Percentiles rank a stretch among this genome's conserved stretches.
These are phyloP conservation scores for Cheiracanthium punctorium DNA, from an alignment of 2,888 invertebrate species.

Conservation along the genomic window DNA sequence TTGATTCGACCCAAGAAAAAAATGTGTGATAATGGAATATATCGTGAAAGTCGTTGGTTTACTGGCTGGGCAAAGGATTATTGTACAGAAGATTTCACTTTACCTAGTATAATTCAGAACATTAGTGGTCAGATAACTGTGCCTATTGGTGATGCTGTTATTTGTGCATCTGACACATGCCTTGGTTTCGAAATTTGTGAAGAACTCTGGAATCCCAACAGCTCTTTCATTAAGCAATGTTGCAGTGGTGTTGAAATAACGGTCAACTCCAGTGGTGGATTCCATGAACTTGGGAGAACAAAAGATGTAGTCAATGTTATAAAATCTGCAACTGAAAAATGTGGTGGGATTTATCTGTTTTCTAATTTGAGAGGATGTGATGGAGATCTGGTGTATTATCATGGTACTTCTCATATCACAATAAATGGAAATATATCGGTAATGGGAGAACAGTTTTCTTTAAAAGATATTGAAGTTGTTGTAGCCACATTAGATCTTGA, in stretches of 20 bases:
- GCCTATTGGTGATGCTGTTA: slow-evolving; percentile 95
- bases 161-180: slow-evolving; percentile 92
- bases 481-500: slow-evolving; percentile 94
- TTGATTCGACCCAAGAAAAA: slow-evolving; percentile 95
- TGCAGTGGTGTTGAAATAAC: slow-evolving; percentile 97
- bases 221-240: slow-evolving; percentile 89
- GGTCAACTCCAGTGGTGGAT: slow-evolving; percentile 90
- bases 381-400: slow-evolving; percentile 95
- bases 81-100: slow-evolving; percentile 87
- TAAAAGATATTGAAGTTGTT: slow-evolving; percentile 95
- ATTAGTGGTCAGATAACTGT: slow-evolving; percentile 84
- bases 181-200: slow-evolving; percentile 98
- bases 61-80: slow-evolving; percentile 90
- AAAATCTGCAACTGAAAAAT: slow-evolving; percentile 92
- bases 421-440: slow-evolving; percentile 92
- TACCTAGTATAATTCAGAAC: slow-evolving; percentile 89
- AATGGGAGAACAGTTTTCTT: slow-evolving; percentile 82
- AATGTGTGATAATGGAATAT: slow-evolving; percentile 94
- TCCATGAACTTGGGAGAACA: slow-evolving; percentile 95
- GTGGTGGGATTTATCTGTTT: slow-evolving; percentile 96
- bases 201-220: slow-evolving; percentile 90
- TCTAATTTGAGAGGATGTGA: slow-evolving; percentile 97
- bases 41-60: slow-evolving; percentile 96
- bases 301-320: slow-evolving; percentile 92
- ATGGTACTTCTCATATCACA: slow-evolving; percentile 93